Evolutionary conservation across 1,140 invertebrate species (phyloP).

Genomic region (Rhyacophila brunnea): DNA sequence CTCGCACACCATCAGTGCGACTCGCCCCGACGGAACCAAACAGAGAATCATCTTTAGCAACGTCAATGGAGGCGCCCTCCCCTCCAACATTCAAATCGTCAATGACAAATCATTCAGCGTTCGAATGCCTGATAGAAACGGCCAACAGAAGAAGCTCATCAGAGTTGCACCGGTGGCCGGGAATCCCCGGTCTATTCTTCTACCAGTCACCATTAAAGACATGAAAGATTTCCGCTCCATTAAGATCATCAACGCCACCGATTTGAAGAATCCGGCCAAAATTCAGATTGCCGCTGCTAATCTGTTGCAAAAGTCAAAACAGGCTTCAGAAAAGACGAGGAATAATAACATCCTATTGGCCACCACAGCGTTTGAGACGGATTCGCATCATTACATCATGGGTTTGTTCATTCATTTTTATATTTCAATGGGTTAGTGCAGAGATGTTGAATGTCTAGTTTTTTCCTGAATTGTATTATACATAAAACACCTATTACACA

Average conservation of each 20-base stretch:
- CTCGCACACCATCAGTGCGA: conserved; percentile 15
- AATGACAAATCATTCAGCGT: conserved; percentile 46
- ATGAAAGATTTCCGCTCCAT: conserved; percentile 68
- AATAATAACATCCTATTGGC: conserved; percentile 25
- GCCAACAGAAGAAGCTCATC: conserved; percentile 54
- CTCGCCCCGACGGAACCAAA: conserved; percentile 9
- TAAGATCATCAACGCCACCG: conserved; percentile 68
- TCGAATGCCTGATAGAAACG: conserved; percentile 45
- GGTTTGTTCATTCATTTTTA: conserved; percentile 11
- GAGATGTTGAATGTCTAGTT: no score
- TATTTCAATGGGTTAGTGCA: no score
- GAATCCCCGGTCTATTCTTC: conserved; percentile 64
- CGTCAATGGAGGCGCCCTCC: conserved; percentile 9
- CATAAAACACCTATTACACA: no score
- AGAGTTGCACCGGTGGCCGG: conserved; percentile 55
- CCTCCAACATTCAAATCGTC: conserved; percentile 46
- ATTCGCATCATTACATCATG: conserved; percentile 27
- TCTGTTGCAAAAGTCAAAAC: conserved; percentile 48
- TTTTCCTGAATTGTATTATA: no score
- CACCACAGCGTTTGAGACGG: conserved; percentile 22
- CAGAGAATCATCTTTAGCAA: conserved; percentile 24
- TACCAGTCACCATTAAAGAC: conserved; percentile 67
- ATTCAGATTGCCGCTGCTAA: conserved; percentile 55
- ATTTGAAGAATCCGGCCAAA: conserved; percentile 54
- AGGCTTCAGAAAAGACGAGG: conserved; percentile 27